Evolutionary conservation across 1,140 invertebrate genomes (phyloP).

Genomic region (Panagrolaimus sp.): DNA sequence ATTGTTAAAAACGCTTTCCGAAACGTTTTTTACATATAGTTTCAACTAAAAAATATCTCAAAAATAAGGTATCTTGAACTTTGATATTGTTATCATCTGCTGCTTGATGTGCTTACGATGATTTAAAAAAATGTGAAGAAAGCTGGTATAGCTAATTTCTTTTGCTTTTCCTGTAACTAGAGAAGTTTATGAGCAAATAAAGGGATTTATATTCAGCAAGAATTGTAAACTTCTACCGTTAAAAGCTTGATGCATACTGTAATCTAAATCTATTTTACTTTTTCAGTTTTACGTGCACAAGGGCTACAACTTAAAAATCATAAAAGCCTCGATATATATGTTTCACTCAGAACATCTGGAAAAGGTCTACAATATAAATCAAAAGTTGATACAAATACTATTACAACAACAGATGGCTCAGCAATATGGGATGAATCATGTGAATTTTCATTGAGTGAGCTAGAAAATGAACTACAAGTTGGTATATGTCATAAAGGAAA

Average conservation of each 20-base stretch:
- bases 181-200: too few species aligned
- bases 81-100: too few species aligned
- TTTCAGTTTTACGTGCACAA: slow-evolving; percentile 26
- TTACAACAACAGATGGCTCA: slow-evolving; percentile 9
- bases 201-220: too few species aligned
- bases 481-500: slow-evolving; percentile 37
- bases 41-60: too few species aligned
- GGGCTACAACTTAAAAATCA: slow-evolving; percentile 26
- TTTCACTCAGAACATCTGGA: slow-evolving; percentile 29
- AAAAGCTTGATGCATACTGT: slow-evolving; percentile 6
- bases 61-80: too few species aligned
- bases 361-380: slow-evolving; percentile 35
- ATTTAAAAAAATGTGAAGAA: too few species aligned
- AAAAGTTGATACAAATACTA: slow-evolving; percentile 37
- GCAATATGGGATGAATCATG: slow-evolving; percentile 7
- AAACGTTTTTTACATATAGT: too few species aligned
- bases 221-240: too few species aligned
- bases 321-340: slow-evolving; percentile 36
- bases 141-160: too few species aligned
- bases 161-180: too few species aligned
- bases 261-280: not conserved
- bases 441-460: not conserved
- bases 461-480: slow-evolving; percentile 10
- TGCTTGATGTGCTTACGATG: too few species aligned
- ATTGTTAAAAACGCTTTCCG: too few species aligned